A percentile compares a stretch with the other conserved stretches of the same genome.
Evolutionary conservation across 2,888 invertebrate genomes (phyloP).

Genomic region (Acrocera orbiculus): DNA sequence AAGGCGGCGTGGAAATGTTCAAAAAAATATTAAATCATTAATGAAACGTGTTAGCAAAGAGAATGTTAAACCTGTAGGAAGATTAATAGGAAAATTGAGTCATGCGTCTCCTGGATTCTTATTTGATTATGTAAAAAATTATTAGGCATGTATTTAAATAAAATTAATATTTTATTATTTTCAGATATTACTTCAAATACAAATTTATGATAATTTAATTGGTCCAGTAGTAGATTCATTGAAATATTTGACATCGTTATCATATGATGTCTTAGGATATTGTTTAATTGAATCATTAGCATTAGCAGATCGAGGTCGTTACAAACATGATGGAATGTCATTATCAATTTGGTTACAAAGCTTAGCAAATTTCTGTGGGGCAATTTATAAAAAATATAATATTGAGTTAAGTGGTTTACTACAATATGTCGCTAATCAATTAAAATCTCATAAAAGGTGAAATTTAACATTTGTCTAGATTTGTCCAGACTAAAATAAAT

Average conservation of each 20-base stretch:
- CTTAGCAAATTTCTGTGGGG: constrained; percentile 86
- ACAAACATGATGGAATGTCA: constrained; percentile 78
- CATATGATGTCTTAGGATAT: constrained; percentile 90
- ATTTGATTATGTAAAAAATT: constrained; percentile 67
- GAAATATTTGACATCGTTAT: constrained; percentile 85
- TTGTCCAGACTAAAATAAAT: too few species aligned
- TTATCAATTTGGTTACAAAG: constrained; percentile 90
- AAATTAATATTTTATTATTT: constrained; percentile 9
- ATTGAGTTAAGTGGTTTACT: constrained; percentile 88
- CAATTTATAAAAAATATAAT: constrained; percentile 92
- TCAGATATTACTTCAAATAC: constrained; percentile 59
- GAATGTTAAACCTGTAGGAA: constrained; percentile 90
- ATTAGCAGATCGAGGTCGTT: constrained; percentile 52
- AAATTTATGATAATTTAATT: constrained; percentile 87
- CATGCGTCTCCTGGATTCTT: constrained; percentile 91
- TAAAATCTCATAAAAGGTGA: constrained; percentile 88
- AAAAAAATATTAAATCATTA: constrained; percentile 84
- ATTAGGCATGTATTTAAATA: background rate
- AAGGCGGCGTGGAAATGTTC: constrained; percentile 65
- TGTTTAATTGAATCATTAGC: constrained; percentile 87
- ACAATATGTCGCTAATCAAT: constrained; percentile 92
- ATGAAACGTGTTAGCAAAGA: constrained; percentile 98
- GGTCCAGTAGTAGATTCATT: constrained; percentile 94
- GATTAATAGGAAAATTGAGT: constrained; percentile 89
- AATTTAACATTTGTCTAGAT: background rate